Evolutionary conservation across 2,888 invertebrate genomes (phyloP), one percentile per base, ranked within the genome.

Genomic region (Sesia bembeciformis): DNA sequence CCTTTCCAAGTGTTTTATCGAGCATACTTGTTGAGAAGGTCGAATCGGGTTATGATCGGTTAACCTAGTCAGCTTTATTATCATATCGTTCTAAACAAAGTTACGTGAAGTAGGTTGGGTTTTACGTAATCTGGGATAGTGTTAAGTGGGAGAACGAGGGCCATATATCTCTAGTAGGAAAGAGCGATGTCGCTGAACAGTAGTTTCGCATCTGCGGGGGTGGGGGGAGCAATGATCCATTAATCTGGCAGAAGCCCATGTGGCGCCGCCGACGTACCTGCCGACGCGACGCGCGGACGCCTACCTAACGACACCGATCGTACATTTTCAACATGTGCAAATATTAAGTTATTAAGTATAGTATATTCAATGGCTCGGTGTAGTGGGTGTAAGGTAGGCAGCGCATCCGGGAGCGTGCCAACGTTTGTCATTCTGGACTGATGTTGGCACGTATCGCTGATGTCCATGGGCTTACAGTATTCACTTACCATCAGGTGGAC

Each of bases 241-340:
- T 94, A 94, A 94, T 93, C 93, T 93, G 92, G 91, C 91, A 91
- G 92, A 93, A 93, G 93, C 93, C 93, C 93, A 93, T 90, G 91
- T 92, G 94, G 94, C 93, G 93, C 93, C 94, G 90, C 67, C 78
- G 78, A 80, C 79, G 78, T 88, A 87, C 87, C 88, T 87, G 81
- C 82, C 82, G 87, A 76, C 86, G 87, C 88, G 87, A 73, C 88
- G 82, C 76, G 74, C 78, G 85, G 88, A 84, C 88, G 88, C 87
- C 87, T 84, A 84, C 77, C 80, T 86, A 86, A 84, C 85, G 86
- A 81, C 84, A 77, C 61, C 67, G 74, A 71, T 73, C 75, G 70
- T 74, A 76, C 78, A 72, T 78, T 80, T 79, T 70, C 77, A 76
- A 77, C 81, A 77, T 81, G 79, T 78, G 75, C 68, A 72, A 74